Conservation (phyloP, 1,140 invertebrate genomes). For the Ruditapes philippinarum region DNA sequence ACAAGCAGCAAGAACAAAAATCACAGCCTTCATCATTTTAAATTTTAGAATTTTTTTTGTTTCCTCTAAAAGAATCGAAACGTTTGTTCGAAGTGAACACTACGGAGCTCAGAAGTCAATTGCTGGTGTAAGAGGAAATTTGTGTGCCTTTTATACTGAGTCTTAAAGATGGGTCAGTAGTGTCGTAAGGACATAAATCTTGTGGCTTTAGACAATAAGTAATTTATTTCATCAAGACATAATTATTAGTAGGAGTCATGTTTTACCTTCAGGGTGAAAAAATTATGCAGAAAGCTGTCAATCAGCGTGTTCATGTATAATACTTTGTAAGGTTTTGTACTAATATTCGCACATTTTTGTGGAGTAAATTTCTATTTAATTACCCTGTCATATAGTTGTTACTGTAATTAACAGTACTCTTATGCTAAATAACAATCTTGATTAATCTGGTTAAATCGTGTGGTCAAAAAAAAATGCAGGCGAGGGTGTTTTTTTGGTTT, state of each 20-base stretch:
- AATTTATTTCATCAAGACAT: background rate
- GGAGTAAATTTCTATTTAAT: background rate
- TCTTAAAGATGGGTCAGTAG: background rate
- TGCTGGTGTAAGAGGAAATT: background rate
- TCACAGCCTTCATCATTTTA: slow-evolving; percentile 9
- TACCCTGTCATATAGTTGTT: background rate
- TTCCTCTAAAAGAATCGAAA: background rate
- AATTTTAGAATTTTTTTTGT: background rate
- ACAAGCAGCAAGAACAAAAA: slow-evolving; percentile 32
- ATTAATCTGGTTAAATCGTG: background rate
- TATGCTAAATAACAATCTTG: background rate
- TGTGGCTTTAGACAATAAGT: background rate
- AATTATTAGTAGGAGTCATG: slow-evolving; percentile 27
- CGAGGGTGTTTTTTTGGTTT: background rate
- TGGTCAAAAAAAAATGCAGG: background rate
- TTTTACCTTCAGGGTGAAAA: background rate
- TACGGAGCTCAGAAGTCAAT: background rate
- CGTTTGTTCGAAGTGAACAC: background rate
- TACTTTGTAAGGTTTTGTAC: background rate
- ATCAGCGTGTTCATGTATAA: slow-evolving; percentile 57
- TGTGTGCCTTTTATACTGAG: background rate
- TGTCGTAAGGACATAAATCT: background rate
- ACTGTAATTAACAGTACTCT: background rate
- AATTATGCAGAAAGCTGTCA: background rate
- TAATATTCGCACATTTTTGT: background rate